Evolutionary conservation across 2,888 invertebrate species (phyloP).

Genomic region (Tetragnatha montana): DNA sequence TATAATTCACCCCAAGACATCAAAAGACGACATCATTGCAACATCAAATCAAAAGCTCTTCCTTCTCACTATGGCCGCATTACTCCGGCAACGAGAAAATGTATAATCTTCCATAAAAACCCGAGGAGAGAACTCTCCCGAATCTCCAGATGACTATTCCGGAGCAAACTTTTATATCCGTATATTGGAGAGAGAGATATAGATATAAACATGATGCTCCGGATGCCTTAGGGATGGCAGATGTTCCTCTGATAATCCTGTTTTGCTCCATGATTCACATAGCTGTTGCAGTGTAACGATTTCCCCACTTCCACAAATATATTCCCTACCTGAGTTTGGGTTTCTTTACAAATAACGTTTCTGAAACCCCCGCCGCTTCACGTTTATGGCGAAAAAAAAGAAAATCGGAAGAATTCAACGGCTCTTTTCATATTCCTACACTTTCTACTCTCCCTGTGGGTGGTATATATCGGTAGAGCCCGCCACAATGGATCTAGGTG

Average conservation of each 20-base stretch:
- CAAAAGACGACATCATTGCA: background rate
- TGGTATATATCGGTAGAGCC: background rate
- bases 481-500: background rate
- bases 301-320: constrained; percentile 48
- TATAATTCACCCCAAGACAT: constrained; percentile 1
- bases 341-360: constrained; percentile 56
- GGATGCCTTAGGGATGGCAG: constrained; percentile 48
- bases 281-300: constrained; percentile 53
- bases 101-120: constrained; percentile 40
- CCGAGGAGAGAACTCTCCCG: constrained; percentile 8
- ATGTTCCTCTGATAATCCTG: constrained; percentile 67
- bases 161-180: constrained; percentile 3
- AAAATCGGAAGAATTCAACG: background rate
- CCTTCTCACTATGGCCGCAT: background rate
- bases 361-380: constrained; percentile 15
- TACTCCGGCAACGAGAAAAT: constrained; percentile 6
- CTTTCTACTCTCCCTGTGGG: background rate
- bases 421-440: background rate
- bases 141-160: constrained; percentile 1
- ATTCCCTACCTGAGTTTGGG: constrained; percentile 50
- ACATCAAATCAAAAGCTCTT: constrained; percentile 4
- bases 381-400: constrained; percentile 41
- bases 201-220: background rate
- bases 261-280: constrained; percentile 56
- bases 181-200: background rate